Conservation (phyloP, 2,888 invertebrate genomes). For the Clivina fossor region DNA sequence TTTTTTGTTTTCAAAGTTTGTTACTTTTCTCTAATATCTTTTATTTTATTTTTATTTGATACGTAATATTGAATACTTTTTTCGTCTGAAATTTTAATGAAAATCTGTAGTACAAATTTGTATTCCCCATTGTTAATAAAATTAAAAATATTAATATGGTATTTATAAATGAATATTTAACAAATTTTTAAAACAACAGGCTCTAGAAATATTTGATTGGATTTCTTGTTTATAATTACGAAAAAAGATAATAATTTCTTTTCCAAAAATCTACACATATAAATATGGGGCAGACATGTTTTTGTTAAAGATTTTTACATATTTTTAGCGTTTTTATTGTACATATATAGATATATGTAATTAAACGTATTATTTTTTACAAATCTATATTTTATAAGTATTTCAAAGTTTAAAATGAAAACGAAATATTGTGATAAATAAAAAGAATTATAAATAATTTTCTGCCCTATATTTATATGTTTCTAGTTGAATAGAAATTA, state of each 20-base stretch:
- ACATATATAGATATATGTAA: constrained; percentile 20
- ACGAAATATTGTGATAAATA: constrained; percentile 25
- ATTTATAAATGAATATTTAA: constrained; percentile 10
- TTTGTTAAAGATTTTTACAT: constrained; percentile 23
- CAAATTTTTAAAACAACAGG: not conserved
- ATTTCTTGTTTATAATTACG: constrained; percentile 7
- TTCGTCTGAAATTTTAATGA: too few species aligned
- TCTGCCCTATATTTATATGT: constrained; percentile 1
- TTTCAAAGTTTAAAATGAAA: constrained; percentile 10
- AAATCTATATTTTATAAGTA: constrained; percentile 19
- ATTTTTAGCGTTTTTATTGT: constrained; percentile 23
- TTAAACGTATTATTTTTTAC: constrained; percentile 5
- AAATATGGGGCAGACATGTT: too few species aligned
- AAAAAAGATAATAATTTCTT: too few species aligned
- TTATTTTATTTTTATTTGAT: too few species aligned
- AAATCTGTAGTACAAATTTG: too few species aligned
- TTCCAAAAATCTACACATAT: too few species aligned
- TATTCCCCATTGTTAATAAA: too few species aligned
- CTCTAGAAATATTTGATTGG: constrained; percentile 8
- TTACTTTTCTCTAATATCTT: too few species aligned
- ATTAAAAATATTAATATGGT: too few species aligned
- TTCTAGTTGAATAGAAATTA: constrained; percentile 1
- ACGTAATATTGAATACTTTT: too few species aligned
- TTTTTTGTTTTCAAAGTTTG: too few species aligned
- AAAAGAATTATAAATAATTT: not conserved